Percentiles rank a stretch among this genome's conserved stretches.
phyloP scores from a whole-genome alignment of 2,113 vertebrate species.

The Numenius arquata region DNA sequence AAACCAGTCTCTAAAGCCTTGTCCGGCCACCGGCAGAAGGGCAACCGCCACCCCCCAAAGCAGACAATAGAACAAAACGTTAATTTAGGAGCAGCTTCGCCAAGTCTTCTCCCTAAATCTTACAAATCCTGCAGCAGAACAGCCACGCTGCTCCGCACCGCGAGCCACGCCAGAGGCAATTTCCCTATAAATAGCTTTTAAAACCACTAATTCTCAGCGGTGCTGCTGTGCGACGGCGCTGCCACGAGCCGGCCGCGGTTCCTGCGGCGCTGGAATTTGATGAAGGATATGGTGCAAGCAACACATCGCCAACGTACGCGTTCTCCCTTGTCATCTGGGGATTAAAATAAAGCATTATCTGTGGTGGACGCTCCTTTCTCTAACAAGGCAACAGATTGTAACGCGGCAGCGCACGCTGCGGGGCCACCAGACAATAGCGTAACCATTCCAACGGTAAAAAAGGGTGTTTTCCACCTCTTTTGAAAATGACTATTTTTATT shows the following conservation, averaged over 20 bases:
- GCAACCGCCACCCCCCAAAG: not conserved
- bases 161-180: fast-evolving
- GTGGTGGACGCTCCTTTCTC: not conserved
- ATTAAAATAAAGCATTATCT: not conserved
- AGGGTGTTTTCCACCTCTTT: not conserved
- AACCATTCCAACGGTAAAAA: not conserved
- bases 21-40: not conserved
- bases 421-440: not conserved
- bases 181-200: fast-evolving
- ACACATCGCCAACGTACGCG: not conserved
- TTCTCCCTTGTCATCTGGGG: not conserved
- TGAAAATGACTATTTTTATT: fast-evolving
- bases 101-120: not conserved
- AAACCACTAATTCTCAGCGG: fast-evolving
- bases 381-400: not conserved
- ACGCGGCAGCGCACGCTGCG: fast-evolving
- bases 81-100: fast-evolving
- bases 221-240: fast-evolving
- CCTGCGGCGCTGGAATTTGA: not conserved
- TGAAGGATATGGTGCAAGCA: not conserved
- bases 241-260: fast-evolving
- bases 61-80: fast-evolving
- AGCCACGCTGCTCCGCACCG: not conserved
- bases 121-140: not conserved
- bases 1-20: not conserved